Conservation (phyloP, 2,888 invertebrate species). For the Labia minor region DNA sequence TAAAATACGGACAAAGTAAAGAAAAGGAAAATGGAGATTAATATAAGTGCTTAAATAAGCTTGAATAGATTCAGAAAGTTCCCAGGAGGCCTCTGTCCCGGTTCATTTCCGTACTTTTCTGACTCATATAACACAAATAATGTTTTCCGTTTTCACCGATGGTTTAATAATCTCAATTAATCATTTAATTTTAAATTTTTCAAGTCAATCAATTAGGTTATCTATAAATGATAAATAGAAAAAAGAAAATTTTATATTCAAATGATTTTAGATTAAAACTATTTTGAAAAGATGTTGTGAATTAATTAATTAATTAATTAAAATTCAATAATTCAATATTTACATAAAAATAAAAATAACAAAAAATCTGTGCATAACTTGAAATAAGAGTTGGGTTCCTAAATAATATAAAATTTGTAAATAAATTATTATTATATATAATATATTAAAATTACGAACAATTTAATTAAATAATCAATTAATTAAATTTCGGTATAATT, state of each 20-base stretch:
- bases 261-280: too few relatives aligned
- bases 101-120: conserved; percentile 2
- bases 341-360: too few relatives aligned
- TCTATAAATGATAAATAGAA: not conserved
- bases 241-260: not conserved
- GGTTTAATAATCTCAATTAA: not conserved
- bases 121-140: conserved; percentile 13
- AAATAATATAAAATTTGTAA: too few relatives aligned
- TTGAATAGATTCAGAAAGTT: not conserved
- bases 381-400: too few relatives aligned
- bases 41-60: conserved; percentile 1
- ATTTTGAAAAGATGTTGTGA: too few relatives aligned
- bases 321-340: too few relatives aligned
- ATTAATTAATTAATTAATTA: too few relatives aligned
- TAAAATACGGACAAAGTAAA: not conserved
- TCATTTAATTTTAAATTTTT: not conserved
- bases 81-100: not conserved
- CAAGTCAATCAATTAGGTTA: not conserved
- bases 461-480: too few relatives aligned
- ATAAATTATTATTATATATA: too few relatives aligned
- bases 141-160: not conserved
- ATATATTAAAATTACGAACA: too few relatives aligned
- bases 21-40: conserved; percentile 4
- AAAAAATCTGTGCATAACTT: too few relatives aligned
- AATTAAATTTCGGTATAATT: too few relatives aligned